Evolutionary conservation across 2,113 vertebrate species (phyloP).

Genomic region (Paramormyrops kingsleyae): DNA sequence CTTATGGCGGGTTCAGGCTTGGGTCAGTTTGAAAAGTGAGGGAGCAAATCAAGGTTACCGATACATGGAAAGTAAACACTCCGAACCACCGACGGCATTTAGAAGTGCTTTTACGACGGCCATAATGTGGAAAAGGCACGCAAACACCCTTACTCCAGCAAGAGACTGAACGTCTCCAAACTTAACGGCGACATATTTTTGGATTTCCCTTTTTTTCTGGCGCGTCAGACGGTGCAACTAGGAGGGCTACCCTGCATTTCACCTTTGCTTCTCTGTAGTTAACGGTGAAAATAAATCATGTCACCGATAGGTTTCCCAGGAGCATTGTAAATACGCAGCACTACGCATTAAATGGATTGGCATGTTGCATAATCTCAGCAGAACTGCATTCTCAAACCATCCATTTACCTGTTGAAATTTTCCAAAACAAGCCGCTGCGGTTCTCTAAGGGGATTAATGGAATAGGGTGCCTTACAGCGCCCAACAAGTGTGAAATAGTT

Average conservation of each 20-base stretch:
- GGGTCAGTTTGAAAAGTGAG: conserved; percentile 63
- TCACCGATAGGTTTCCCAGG: neutral
- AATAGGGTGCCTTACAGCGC: conserved; percentile 7
- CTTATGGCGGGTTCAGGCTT: conserved; percentile 67
- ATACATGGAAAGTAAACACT: conserved; percentile 59
- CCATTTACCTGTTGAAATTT: conserved; percentile 12
- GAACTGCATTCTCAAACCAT: neutral
- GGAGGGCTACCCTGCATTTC: conserved; percentile 44
- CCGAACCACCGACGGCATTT: conserved; percentile 37
- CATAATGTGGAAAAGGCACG: conserved; percentile 39
- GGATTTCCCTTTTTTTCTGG: conserved; percentile 29
- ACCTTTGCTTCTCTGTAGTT: conserved; percentile 32
- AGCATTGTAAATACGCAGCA: conserved; percentile 11
- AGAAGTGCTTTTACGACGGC: conserved; percentile 47
- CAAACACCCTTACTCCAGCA: conserved; percentile 28
- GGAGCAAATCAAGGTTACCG: conserved; percentile 57
- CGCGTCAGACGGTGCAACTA: conserved; percentile 25
- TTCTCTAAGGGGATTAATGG: conserved; percentile 20
- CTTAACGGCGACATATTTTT: conserved; percentile 42
- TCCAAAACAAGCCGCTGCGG: neutral
- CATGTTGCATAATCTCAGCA: neutral
- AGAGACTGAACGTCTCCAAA: conserved; percentile 49
- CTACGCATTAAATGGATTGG: neutral
- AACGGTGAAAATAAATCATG: conserved; percentile 18
- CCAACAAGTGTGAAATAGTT: conserved; percentile 31